Conservation (phyloP, 2,113 vertebrate species). For the Passer domesticus region DNA sequence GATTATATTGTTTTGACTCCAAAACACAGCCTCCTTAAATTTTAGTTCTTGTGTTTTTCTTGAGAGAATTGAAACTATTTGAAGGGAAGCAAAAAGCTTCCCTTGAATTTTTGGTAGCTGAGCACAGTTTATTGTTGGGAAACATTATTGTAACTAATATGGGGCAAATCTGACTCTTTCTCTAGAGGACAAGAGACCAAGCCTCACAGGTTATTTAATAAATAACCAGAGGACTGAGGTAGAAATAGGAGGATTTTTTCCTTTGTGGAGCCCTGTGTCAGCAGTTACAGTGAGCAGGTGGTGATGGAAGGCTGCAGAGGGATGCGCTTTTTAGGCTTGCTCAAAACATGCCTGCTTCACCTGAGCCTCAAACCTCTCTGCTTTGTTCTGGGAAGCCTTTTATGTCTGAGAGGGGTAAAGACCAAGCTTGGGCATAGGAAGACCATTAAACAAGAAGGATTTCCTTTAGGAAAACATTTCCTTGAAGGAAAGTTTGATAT, state of each 20-base stretch:
- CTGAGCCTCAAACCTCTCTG: neutral
- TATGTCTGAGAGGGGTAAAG: neutral
- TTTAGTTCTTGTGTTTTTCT: neutral
- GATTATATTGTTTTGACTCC: neutral
- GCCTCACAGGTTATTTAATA: neutral
- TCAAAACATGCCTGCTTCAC: neutral
- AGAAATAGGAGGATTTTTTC: neutral
- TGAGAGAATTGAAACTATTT: neutral
- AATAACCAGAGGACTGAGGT: neutral
- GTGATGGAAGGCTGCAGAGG: neutral
- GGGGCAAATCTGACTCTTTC: neutral
- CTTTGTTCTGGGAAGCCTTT: neutral
- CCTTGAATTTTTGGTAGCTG: neutral
- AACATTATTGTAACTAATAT: neutral
- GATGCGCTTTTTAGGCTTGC: neutral
- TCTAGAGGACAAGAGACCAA: neutral
- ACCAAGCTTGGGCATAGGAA: neutral
- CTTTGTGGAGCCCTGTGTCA: neutral
- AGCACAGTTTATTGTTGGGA: neutral
- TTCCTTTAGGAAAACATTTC: neutral
- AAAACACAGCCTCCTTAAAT: neutral
- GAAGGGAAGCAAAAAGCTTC: neutral
- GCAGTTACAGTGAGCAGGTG: neutral
- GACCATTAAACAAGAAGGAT: neutral
- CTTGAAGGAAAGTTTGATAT: neutral